Evolutionary conservation across 2,797 vertebrate genomes (phyloP).

Genomic region (Nothura maculosa): DNA sequence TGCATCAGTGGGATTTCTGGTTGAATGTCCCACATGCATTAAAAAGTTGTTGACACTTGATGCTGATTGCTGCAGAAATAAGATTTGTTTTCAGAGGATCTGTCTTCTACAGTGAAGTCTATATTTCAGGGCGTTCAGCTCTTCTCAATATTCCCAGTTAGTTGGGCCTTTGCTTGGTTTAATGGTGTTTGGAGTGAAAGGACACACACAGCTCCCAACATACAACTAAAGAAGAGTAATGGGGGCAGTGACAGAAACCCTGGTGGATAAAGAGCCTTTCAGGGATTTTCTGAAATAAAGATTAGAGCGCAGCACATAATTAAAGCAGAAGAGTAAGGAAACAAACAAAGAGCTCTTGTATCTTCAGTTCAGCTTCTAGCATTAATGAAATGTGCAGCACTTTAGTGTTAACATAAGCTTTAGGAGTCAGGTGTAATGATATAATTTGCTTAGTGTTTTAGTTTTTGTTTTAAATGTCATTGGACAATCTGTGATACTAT

Average conservation of each 20-base stretch:
- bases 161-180: constrained; percentile 14
- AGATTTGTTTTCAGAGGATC: background rate
- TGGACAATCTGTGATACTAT: background rate
- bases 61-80: background rate
- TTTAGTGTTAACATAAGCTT: background rate
- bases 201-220: constrained; percentile 10
- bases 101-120: background rate
- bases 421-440: constrained; percentile 9
- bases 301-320: background rate
- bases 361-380: background rate
- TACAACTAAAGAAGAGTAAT: background rate
- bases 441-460: background rate
- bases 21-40: background rate
- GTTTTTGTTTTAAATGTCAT: background rate
- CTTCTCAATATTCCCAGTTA: constrained; percentile 19
- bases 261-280: background rate
- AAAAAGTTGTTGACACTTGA: background rate
- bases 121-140: background rate
- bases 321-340: background rate
- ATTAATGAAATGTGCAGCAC: background rate
- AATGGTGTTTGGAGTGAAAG: constrained; percentile 14
- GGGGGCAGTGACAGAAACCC: background rate
- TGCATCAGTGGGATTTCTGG: background rate
- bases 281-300: constrained; percentile 9
- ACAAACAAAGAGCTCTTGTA: background rate